Evolutionary conservation across 2,113 vertebrate species (phyloP).

Genomic region (Manacus vitellinus): DNA sequence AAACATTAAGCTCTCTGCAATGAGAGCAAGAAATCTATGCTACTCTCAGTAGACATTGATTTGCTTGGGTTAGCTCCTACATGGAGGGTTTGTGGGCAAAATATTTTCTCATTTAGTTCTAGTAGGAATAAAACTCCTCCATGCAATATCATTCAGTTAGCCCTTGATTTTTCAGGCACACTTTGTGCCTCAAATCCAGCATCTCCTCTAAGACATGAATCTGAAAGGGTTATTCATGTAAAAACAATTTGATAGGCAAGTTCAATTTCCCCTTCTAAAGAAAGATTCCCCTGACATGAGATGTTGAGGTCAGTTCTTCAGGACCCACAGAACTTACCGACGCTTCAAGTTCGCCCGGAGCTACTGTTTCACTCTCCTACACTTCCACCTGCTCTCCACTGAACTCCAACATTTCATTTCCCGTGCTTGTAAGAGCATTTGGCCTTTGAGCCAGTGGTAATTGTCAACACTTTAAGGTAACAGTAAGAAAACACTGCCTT

Average conservation of each 20-base stretch:
- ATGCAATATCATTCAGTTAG: background rate
- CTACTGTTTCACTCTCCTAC: background rate
- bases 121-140: background rate
- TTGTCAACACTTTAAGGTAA: background rate
- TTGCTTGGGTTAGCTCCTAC: background rate
- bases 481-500: background rate
- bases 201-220: background rate
- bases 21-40: background rate
- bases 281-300: background rate
- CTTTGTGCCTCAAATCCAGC: background rate
- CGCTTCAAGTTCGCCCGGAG: background rate
- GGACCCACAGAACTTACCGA: background rate
- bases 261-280: background rate
- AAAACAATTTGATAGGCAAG: background rate
- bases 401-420: background rate
- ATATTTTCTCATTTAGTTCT: background rate
- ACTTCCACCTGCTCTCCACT: background rate
- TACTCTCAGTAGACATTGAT: background rate
- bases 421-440: background rate
- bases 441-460: background rate
- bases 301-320: background rate
- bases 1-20: background rate
- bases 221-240: background rate
- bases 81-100: background rate
- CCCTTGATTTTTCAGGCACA: background rate